Evolutionary conservation across 2,888 invertebrate genomes (phyloP), one percentile per base, ranked within the genome.

Genomic region (Cremastinae sp.): DNA sequence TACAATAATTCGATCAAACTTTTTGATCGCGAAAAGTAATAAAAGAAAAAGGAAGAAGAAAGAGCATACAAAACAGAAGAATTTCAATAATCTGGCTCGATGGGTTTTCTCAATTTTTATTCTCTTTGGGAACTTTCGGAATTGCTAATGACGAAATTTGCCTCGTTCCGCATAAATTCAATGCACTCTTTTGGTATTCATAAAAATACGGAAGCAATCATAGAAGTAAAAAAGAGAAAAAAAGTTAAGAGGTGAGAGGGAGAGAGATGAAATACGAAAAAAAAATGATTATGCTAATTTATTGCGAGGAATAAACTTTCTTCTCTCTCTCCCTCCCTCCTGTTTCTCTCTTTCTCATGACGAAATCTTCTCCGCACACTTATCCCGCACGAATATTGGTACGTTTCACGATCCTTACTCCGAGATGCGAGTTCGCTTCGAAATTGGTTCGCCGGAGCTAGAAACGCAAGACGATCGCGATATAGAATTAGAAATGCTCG

Each of bases 391-490:
- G 59, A 65, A 76, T 69, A 64, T 72, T 36, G 8, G 22, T 38
- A 28, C 43, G 43, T 68, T 51, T 20, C 38, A 20, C 14, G 68
- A 45, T 65, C 41, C 58, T 53, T 45, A 20, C 47, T 12, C 16
- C 45, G 69, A 22, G 16, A n/a, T 47, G 64, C 16, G 20, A 64
- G 66, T 62, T 68, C 22, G 71, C 49, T 38, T 14, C 38, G 43
- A 56, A 71, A 72, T 66, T 62, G 43, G 68, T 51, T 49, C 56
- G 49, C 28, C 36, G 51, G 62, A 54, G 5, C 22, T 38, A 54
- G 43, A 68, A 69, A 61, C 58, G 62, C 62, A 71, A 75, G 61
- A 68, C 56, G 45, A 47, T 62, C 43, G 56, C 61, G 71, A 71
- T 62, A 64, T 56, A 10, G 45, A n/a, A 49, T 45, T 70, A 70